Conservation (phyloP, 2,113 vertebrate species). For the Callionymus lyra region DNA sequence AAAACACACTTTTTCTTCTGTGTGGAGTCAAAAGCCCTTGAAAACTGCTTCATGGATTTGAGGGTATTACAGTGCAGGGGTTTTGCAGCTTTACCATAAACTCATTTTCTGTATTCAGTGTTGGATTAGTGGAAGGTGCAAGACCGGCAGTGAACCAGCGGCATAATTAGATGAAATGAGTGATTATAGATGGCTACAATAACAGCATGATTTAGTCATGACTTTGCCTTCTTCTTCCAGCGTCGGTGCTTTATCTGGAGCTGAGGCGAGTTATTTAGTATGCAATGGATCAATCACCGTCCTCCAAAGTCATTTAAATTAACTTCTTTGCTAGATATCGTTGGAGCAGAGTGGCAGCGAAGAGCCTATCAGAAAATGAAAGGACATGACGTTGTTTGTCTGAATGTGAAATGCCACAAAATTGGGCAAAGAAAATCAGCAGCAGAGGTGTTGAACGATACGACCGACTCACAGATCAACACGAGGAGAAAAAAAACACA, state of each 20-base stretch:
- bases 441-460: too few relatives aligned
- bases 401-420: conserved; percentile 45
- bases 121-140: conserved; percentile 29
- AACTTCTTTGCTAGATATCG: conserved; percentile 54
- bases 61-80: conserved; percentile 5
- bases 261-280: conserved; percentile 47
- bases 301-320: conserved; percentile 59
- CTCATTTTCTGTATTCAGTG: conserved; percentile 16
- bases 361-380: conserved; percentile 58
- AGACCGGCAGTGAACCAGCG: conserved; percentile 8
- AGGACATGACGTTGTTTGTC: conserved; percentile 30
- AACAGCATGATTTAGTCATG: conserved; percentile 27
- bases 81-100: conserved; percentile 2
- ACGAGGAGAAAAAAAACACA: too few relatives aligned
- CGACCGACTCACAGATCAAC: too few relatives aligned
- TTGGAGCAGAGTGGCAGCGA: conserved; percentile 43
- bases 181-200: conserved; percentile 34
- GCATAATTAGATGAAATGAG: conserved; percentile 33
- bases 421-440: conserved; percentile 16
- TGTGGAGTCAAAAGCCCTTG: too few relatives aligned
- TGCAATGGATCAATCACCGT: conserved; percentile 52
- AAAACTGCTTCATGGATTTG: background rate
- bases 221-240: conserved; percentile 41
- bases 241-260: conserved; percentile 36
- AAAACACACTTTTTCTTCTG: conserved; percentile 18